Percentiles rank a stretch among this genome's conserved stretches.
phyloP scores from a whole-genome alignment of 2,888 invertebrate genomes.

The Eledona agricola region DNA sequence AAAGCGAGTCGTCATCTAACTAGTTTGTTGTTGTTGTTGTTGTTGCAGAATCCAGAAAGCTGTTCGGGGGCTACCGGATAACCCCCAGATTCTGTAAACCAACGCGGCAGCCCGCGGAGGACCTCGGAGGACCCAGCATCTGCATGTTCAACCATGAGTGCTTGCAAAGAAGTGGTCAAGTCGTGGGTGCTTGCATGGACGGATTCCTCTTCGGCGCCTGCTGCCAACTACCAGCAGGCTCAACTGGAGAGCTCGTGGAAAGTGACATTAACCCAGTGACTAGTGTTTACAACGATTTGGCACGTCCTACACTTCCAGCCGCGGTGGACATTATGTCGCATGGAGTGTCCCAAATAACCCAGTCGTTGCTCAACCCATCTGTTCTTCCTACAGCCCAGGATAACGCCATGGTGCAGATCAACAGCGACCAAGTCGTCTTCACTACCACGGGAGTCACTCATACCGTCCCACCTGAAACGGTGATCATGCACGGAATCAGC shows the following conservation, averaged over 20 bases:
- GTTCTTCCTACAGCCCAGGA: conserved; percentile 59
- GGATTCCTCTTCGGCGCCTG: conserved; percentile 93
- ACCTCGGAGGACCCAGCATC: conserved; percentile 76
- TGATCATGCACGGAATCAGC: conserved; percentile 67
- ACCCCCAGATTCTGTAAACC: conserved; percentile 83
- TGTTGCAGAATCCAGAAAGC: conserved; percentile 68
- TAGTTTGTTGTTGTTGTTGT: conserved; percentile 22
- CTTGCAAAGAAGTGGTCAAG: conserved; percentile 78
- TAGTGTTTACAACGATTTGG: conserved; percentile 45
- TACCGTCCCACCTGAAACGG: conserved; percentile 68
- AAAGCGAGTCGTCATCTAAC: too few relatives aligned
- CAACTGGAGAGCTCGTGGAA: conserved; percentile 56
- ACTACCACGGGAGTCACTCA: conserved; percentile 58
- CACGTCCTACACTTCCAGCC: conserved; percentile 33
- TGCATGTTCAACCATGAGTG: conserved; percentile 97
- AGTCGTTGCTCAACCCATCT: conserved; percentile 61
- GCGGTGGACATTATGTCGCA: conserved; percentile 66
- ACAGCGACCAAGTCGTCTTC: conserved; percentile 49
- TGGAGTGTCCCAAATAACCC: conserved; percentile 68
- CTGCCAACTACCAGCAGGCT: conserved; percentile 75
- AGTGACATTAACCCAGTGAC: conserved; percentile 43
- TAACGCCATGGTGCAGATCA: conserved; percentile 56
- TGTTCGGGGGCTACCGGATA: conserved; percentile 88
- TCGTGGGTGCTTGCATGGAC: conserved; percentile 91
- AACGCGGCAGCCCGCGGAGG: conserved; percentile 68